phyloP scores from a whole-genome alignment of 2,888 invertebrate species.

The Temnothorax rugatulus region DNA sequence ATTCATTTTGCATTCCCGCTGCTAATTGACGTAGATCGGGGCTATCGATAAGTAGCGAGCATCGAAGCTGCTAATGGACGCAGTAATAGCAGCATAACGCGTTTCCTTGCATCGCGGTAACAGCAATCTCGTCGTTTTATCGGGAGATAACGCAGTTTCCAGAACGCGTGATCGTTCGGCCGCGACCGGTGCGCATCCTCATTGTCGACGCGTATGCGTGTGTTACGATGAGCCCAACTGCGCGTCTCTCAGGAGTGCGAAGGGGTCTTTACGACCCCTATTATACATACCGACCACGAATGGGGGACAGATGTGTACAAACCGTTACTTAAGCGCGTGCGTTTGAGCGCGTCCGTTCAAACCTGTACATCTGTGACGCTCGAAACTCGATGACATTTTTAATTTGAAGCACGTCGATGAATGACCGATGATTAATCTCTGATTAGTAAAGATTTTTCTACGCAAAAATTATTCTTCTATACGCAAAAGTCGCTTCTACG shows the following conservation, averaged over 20 bases:
- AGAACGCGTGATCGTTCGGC: not conserved
- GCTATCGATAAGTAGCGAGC: slow-evolving; percentile 27
- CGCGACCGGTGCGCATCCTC: slow-evolving; percentile 36
- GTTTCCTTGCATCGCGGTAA: not conserved
- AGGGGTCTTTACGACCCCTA: slow-evolving; percentile 76
- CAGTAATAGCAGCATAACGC: not conserved
- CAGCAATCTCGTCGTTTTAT: slow-evolving; percentile 38
- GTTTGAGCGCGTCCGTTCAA: slow-evolving; percentile 33
- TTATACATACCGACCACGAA: slow-evolving; percentile 72
- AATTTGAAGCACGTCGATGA: not conserved
- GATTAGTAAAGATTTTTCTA: not conserved
- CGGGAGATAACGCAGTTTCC: slow-evolving; percentile 26
- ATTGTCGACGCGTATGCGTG: slow-evolving; percentile 50
- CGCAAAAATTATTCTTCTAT: not conserved
- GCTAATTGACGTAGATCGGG: slow-evolving; percentile 33
- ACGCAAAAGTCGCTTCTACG: not conserved
- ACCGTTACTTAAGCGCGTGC: slow-evolving; percentile 78
- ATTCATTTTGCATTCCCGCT: not conserved
- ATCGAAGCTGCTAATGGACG: not conserved
- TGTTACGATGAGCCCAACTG: slow-evolving; percentile 57
- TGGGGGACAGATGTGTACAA: slow-evolving; percentile 79
- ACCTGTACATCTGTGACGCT: slow-evolving; percentile 29
- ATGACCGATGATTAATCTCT: not conserved
- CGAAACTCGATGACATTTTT: slow-evolving; percentile 19
- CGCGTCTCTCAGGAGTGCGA: slow-evolving; percentile 55